These are phyloP conservation scores for Pituophis catenifer DNA, from an alignment of 2,113 vertebrate genomes.

Conservation along the genomic window DNA sequence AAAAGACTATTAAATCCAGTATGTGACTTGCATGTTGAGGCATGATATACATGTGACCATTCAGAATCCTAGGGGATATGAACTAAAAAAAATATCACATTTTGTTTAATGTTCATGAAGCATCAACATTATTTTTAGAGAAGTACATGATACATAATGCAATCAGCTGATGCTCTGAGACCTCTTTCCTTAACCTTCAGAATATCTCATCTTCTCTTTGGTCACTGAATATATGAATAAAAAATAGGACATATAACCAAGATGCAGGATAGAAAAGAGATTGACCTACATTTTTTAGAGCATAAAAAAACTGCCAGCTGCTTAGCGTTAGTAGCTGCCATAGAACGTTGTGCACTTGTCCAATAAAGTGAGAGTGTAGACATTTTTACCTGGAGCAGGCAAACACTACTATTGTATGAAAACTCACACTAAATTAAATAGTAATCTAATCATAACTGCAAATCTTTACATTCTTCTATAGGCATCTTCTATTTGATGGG, in stretches of 20 bases:
- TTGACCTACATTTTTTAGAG: constrained; percentile 29
- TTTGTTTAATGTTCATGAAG: constrained; percentile 9
- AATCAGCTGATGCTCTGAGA: constrained; percentile 10
- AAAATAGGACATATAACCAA: background rate
- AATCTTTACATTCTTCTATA: background rate
- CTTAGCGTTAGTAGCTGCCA: constrained; percentile 17
- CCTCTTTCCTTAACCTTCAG: constrained; percentile 20
- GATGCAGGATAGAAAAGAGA: constrained; percentile 1
- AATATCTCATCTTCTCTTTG: constrained; percentile 19
- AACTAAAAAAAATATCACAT: background rate
- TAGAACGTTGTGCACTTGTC: constrained; percentile 7
- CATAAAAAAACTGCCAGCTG: constrained; percentile 18
- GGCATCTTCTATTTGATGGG: background rate
- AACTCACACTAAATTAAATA: constrained; percentile 19
- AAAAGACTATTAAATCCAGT: background rate
- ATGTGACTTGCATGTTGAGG: background rate
- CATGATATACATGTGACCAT: background rate
- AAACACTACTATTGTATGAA: background rate
- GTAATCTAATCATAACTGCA: background rate
- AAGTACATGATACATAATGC: constrained; percentile 17
- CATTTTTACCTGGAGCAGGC: constrained; percentile 7
- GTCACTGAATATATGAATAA: constrained; percentile 34
- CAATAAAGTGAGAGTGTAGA: background rate
- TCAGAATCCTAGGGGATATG: background rate
- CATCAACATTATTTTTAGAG: constrained; percentile 7